These are phyloP conservation scores for Gisinianus flammeolus DNA, from an alignment of 2,888 invertebrate genomes.

Conservation along the genomic window DNA sequence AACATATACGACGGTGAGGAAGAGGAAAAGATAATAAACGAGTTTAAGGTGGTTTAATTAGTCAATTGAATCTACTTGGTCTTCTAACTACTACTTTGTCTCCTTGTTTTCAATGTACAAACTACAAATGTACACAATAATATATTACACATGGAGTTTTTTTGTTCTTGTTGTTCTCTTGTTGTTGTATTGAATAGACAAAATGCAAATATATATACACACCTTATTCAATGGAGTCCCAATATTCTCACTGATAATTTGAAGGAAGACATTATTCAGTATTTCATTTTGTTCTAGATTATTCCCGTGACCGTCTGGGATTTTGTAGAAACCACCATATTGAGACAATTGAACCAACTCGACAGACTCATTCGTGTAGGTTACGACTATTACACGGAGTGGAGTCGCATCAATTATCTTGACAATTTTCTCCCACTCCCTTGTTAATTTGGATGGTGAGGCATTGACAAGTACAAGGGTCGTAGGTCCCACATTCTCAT, in stretches of 20 bases:
- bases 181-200: background rate
- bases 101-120: background rate
- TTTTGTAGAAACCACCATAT: slow-evolving; percentile 56
- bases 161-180: no score
- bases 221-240: slow-evolving; percentile 58
- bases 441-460: slow-evolving; percentile 53
- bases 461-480: slow-evolving; percentile 57
- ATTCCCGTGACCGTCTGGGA: slow-evolving; percentile 53
- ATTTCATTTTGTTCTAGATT: slow-evolving; percentile 58
- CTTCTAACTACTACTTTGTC: background rate
- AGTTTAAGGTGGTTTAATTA: slow-evolving; percentile 38
- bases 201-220: background rate
- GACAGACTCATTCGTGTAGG: slow-evolving; percentile 55
- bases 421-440: slow-evolving; percentile 57
- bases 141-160: no score
- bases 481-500: slow-evolving; percentile 56
- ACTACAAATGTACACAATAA: background rate
- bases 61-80: slow-evolving; percentile 11
- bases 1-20: slow-evolving; percentile 12
- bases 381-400: slow-evolving; percentile 55
- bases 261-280: slow-evolving; percentile 56
- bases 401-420: slow-evolving; percentile 57
- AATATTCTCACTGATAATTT: slow-evolving; percentile 56
- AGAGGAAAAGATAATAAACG: slow-evolving; percentile 28
- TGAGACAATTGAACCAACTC: slow-evolving; percentile 50